Base-by-base conservation (phyloP, 2,113 vertebrate species). In the Otis tarda region DNA sequence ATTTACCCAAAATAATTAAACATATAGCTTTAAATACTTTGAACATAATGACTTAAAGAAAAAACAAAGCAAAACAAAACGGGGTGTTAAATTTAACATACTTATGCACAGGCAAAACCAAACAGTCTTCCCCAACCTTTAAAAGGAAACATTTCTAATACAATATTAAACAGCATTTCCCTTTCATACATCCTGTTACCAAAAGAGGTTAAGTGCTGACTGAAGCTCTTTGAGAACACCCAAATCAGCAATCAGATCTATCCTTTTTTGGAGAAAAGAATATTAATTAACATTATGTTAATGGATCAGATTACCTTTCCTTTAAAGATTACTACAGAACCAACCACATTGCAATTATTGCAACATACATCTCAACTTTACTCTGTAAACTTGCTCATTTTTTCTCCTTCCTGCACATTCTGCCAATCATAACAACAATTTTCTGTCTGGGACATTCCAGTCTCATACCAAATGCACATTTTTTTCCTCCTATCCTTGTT, bases 1-100 rank as follows among this genome's bases (percentile, higher is more conserved):
- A 97, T 95, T 98, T 94, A 79, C 65, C 88, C 7, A 7, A 97
- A 96, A 97, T 84, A 95, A 98, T 97, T 59, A 96, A 95, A 96
- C 11, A 61, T 60, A 94, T 43, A 63, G 39, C 70, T 87, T 89
- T 35, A 87, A 93, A 84, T 83, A 77, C 80, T 76, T 94, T 50
- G 53, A 93, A 91, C 49, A 35, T 47, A 89, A 92, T 73, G 68
- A 80, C 70, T 90, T 81, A 69, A 65, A 90, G 25, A 39, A 88
- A 84, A 37, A 91, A 86, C 25, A 25, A 31, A 63, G 15, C 2
- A 2, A 65, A 92, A 55, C 19, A 87, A 91, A 76, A 45, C 31
- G 69, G 30, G 28, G 91, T 74, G 75, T 53, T 88, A 89, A 85
- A 96, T 77, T 59, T 65, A 78, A 65, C 60, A 68, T 41, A 35